Conservation (phyloP, 2,797 vertebrate species). For the Oreochromis grahami region DNA sequence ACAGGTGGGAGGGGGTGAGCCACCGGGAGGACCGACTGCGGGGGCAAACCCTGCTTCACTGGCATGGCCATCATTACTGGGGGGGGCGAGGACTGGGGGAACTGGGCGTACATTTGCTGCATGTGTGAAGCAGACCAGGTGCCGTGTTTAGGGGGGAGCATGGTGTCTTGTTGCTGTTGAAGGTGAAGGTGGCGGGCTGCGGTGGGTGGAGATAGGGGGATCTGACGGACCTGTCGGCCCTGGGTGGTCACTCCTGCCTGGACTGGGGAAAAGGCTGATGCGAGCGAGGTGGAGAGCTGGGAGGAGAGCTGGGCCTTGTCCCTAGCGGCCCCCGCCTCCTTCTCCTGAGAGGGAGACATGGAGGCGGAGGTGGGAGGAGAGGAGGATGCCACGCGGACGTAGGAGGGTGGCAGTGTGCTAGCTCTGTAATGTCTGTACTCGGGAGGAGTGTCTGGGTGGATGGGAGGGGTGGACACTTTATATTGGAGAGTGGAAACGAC, state of each 20-base stretch:
- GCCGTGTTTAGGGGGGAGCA: conserved; percentile 73
- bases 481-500: conserved; percentile 87
- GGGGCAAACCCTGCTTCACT: conserved; percentile 68
- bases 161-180: conserved; percentile 57
- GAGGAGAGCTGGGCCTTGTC: conserved; percentile 75
- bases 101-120: conserved; percentile 72
- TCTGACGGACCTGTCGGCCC: conserved; percentile 77
- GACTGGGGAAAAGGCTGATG: conserved; percentile 82
- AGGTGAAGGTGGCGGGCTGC: conserved; percentile 59
- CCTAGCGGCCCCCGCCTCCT: conserved; percentile 65
- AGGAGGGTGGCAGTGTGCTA: conserved; percentile 78
- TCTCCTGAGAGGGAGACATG: conserved; percentile 71
- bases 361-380: conserved; percentile 67
- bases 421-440: conserved; percentile 79
- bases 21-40: conserved; percentile 71
- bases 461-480: conserved; percentile 79
- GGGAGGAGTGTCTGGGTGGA: conserved; percentile 79
- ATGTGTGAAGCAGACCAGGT: conserved; percentile 79
- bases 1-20: conserved; percentile 77
- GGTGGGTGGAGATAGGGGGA: conserved; percentile 82
- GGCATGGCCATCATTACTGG: conserved; percentile 71
- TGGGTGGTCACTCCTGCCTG: conserved; percentile 71
- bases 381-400: conserved; percentile 75
- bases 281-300: conserved; percentile 78
- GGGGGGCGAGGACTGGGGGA: conserved; percentile 72